Conservation (phyloP, 53 echinoderm and acorn worm genomes). For the Henricia sp. region DNA sequence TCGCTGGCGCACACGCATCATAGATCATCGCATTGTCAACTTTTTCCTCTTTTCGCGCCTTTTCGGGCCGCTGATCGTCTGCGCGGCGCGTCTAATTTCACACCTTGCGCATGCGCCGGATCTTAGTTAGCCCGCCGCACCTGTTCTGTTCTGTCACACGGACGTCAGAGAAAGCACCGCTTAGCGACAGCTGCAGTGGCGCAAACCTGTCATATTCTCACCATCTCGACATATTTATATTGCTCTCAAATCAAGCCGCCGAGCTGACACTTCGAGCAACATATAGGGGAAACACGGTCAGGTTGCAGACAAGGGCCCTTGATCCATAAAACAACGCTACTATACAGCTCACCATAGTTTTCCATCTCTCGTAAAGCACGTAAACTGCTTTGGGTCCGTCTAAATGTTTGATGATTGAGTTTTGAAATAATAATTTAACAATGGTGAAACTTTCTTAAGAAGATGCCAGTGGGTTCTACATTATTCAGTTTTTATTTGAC, state of each 20-base stretch:
- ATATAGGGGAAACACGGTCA: slow-evolving; percentile 44
- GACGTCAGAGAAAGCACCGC: slow-evolving; percentile 20
- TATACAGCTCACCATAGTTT: not conserved
- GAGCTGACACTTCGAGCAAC: slow-evolving; percentile 33
- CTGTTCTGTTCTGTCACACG: slow-evolving; percentile 43
- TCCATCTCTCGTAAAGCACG: not conserved
- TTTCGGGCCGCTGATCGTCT: slow-evolving; percentile 47
- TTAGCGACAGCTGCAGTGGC: slow-evolving; percentile 43
- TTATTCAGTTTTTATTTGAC: not conserved
- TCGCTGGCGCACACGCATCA: slow-evolving; percentile 1
- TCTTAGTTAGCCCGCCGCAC: slow-evolving; percentile 14
- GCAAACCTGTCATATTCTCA: slow-evolving; percentile 50
- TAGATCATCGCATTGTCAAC: slow-evolving; percentile 49
- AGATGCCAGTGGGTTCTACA: not conserved
- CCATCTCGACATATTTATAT: slow-evolving; percentile 39
- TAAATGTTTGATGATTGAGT: not conserved
- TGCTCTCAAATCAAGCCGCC: slow-evolving; percentile 33
- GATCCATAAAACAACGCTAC: slow-evolving; percentile 36
- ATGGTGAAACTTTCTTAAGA: not conserved
- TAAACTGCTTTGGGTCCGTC: not conserved
- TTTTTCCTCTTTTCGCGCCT: slow-evolving; percentile 59
- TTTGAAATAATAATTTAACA: not conserved
- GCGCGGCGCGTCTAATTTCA: slow-evolving; percentile 37
- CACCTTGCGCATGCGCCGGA: slow-evolving; percentile 61
- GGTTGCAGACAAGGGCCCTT: slow-evolving; percentile 39